Conservation (phyloP, 64 coral and sea anemone genomes). For the Exaiptasia diaphana region DNA sequence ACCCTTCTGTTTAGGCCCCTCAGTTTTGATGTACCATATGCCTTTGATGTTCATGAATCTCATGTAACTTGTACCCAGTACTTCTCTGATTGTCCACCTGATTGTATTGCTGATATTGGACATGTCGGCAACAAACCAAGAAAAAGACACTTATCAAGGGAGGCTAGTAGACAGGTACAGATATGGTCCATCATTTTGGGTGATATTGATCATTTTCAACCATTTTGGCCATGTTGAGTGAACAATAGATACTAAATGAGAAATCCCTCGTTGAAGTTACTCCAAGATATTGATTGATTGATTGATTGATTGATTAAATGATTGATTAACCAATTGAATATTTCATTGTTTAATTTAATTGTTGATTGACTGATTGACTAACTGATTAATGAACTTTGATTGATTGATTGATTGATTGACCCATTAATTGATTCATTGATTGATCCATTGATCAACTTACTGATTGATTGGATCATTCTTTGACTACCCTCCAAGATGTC, state of each 20-base stretch:
- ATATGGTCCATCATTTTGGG: no score
- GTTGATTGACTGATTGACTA: neutral
- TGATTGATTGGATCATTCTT: no score
- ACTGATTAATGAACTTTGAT: no score
- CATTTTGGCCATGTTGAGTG: neutral
- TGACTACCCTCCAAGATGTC: neutral
- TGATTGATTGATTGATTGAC: no score
- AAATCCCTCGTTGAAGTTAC: no score
- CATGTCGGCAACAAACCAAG: slow-evolving; percentile 23
- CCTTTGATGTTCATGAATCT: slow-evolving; percentile 89
- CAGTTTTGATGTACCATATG: slow-evolving; percentile 75
- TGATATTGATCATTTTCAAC: neutral
- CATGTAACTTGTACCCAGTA: slow-evolving; percentile 91
- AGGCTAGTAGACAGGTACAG: slow-evolving; percentile 66
- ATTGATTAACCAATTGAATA: no score
- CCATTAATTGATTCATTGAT: no score
- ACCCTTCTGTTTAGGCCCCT: slow-evolving; percentile 8
- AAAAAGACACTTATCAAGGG: slow-evolving; percentile 72
- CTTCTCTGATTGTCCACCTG: slow-evolving; percentile 65
- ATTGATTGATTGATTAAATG: no score
- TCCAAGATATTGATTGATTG: no score
- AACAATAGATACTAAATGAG: no score
- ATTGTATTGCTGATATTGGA: slow-evolving; percentile 59
- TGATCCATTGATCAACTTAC: no score
- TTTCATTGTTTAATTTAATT: no score